Evolutionary conservation across 2,888 invertebrate genomes (phyloP).

Genomic region (Drosophila koepferae): DNA sequence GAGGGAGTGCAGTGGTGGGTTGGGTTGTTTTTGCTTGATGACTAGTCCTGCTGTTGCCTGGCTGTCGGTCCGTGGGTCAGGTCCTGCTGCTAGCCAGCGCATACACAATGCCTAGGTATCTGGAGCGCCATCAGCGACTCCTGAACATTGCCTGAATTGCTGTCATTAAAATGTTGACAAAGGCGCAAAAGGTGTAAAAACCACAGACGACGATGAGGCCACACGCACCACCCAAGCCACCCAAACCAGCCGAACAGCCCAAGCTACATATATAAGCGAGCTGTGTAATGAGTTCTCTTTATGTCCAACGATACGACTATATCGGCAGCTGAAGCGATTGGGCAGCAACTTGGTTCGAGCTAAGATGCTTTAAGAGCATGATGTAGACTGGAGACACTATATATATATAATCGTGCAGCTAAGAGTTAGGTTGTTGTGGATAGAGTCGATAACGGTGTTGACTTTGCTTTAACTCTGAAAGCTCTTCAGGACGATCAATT

Average conservation of each 20-base stretch:
- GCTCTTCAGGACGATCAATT: too few relatives aligned
- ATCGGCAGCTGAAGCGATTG: too few relatives aligned
- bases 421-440: too few relatives aligned
- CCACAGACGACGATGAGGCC: slow-evolving; percentile 28
- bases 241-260: not conserved
- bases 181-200: slow-evolving; percentile 78
- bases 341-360: too few relatives aligned
- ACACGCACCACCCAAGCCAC: slow-evolving; percentile 4
- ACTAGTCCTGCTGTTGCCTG: slow-evolving; percentile 12
- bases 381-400: too few relatives aligned
- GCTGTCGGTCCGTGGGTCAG: slow-evolving; percentile 5
- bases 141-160: slow-evolving; percentile 71
- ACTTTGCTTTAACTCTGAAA: too few relatives aligned
- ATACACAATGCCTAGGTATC: slow-evolving; percentile 76
- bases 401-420: too few relatives aligned
- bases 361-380: too few relatives aligned
- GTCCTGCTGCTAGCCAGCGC: slow-evolving; percentile 21
- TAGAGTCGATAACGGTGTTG: too few relatives aligned
- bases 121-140: slow-evolving; percentile 62
- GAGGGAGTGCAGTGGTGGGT: not conserved
- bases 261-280: slow-evolving; percentile 3
- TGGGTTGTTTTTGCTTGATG: slow-evolving; percentile 7
- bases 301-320: slow-evolving; percentile 39
- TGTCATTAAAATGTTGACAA: slow-evolving; percentile 81
- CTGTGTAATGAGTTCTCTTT: slow-evolving; percentile 67